Evolutionary conservation across 2,888 invertebrate species (phyloP).

Genomic region (Andrena haemorrhoa): DNA sequence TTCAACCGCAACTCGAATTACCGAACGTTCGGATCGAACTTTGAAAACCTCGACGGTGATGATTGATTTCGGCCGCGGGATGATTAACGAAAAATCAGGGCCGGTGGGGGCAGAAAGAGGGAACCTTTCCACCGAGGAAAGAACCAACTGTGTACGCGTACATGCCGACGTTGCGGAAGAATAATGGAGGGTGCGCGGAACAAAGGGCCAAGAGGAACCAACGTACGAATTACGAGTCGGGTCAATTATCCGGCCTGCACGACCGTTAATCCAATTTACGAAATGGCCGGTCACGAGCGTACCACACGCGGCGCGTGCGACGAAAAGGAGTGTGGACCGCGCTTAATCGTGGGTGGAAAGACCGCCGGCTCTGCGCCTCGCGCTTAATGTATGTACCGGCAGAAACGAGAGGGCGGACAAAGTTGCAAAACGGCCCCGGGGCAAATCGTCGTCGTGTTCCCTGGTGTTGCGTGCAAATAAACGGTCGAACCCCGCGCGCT

Average conservation of each 20-base stretch:
- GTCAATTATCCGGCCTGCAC: constrained; percentile 60
- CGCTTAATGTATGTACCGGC: constrained; percentile 16
- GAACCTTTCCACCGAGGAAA: background rate
- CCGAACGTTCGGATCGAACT: background rate
- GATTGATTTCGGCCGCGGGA: constrained; percentile 18
- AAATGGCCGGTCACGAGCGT: constrained; percentile 63
- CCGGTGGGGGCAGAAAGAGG: background rate
- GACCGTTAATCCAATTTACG: constrained; percentile 69
- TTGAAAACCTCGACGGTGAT: background rate
- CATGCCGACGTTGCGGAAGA: constrained; percentile 22
- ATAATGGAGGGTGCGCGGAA: constrained; percentile 46
- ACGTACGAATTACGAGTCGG: constrained; percentile 62
- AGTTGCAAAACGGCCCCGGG: constrained; percentile 30
- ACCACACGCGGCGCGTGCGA: constrained; percentile 64
- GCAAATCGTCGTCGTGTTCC: constrained; percentile 19
- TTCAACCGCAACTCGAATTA: background rate
- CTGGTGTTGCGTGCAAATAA: constrained; percentile 38
- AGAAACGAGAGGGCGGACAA: constrained; percentile 30
- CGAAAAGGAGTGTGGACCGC: constrained; percentile 56
- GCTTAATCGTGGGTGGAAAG: constrained; percentile 63
- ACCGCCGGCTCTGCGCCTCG: constrained; percentile 18
- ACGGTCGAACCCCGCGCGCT: constrained; percentile 1
- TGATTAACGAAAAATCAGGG: constrained; percentile 3
- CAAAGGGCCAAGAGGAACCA: constrained; percentile 49
- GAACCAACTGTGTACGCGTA: background rate